Percentiles rank a stretch among this genome's conserved stretches.
phyloP scores from a whole-genome alignment of 2,888 invertebrate genomes.

The Frankliniella intonsa region DNA sequence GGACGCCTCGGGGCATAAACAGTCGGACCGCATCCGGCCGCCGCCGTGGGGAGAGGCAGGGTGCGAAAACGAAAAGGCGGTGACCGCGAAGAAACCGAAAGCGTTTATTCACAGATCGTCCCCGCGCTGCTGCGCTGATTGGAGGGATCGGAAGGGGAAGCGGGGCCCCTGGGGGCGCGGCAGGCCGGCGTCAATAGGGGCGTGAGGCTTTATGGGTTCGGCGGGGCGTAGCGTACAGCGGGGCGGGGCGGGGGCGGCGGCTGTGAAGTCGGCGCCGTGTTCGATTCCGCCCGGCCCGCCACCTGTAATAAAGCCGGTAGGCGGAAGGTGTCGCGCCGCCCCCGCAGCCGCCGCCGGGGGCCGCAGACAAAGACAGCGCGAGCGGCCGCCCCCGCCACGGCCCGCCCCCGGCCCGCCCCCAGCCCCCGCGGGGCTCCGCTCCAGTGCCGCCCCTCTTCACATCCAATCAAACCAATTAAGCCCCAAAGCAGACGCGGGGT shows the following conservation, averaged over 20 bases:
- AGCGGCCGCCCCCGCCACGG: background rate
- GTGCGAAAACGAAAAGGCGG: background rate
- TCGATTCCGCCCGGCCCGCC: background rate
- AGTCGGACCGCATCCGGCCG: background rate
- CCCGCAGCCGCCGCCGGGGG: background rate
- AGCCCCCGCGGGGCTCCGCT: background rate
- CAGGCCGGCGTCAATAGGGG: no score
- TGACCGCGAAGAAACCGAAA: background rate
- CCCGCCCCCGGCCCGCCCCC: background rate
- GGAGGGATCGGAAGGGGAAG: no score
- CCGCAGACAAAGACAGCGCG: background rate
- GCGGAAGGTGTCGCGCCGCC: background rate
- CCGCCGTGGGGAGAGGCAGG: background rate
- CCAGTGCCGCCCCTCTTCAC: background rate
- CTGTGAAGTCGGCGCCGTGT: background rate
- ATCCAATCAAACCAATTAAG: conserved; percentile 16
- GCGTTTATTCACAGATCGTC: no score
- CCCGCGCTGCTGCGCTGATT: no score
- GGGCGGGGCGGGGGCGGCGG: background rate
- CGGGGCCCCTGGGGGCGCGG: no score
- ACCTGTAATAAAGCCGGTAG: conserved; percentile 3
- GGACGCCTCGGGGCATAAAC: no score
- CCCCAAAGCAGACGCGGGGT: background rate
- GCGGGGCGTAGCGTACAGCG: no score
- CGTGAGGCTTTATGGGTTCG: no score